Evolutionary conservation across 1,140 invertebrate species (phyloP), one percentile per base, ranked within the genome.

Genomic region (Spodoptera litura): DNA sequence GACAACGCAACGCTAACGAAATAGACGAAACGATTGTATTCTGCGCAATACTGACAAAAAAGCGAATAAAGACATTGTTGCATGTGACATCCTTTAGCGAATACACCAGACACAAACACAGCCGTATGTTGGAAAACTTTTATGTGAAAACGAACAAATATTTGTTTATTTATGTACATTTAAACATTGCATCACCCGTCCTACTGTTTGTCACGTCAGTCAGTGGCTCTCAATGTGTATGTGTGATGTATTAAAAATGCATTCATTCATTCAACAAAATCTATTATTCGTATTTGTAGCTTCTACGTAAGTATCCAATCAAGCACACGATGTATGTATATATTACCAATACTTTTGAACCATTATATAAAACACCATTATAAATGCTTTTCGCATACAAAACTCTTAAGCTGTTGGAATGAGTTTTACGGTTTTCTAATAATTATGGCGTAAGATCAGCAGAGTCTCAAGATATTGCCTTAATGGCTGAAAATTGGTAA

Each of bases 111-210:
- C 15, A 49, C 4, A 20, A 49, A 13, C 38, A 38, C 20, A 49
- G 8, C n/a, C n/a, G 61, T 44, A 20, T n/a, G 61, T 20, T 64
- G 15, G 61, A 9, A 49, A 64, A 64, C 38, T 64, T 44, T 20
- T 64, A 64, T 64, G 9, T 64, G 15, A 64, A 64, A 44, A 64
- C 49, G 59, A 64, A 64, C 61, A 64, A 64, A 64, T 64, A 64
- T 64, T 64, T 49, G 35, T 64, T 44, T 15, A 15, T 44, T 15
- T 62, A 44, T 11, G 38, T 12, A 38, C n/a, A 44, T 44, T 44
- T 62, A 62, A 15, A 38, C 61, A 64, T 64, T 15, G 61, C 35
- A 64, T 13, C 58, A 27, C 55, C 58, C 58, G 31, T 6, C 5
- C 15, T 25, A 20, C 35, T 64, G 61, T 49, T 49, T 49, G 35